phyloP scores from a whole-genome alignment of 2,888 invertebrate species.

The Nineta flava region DNA sequence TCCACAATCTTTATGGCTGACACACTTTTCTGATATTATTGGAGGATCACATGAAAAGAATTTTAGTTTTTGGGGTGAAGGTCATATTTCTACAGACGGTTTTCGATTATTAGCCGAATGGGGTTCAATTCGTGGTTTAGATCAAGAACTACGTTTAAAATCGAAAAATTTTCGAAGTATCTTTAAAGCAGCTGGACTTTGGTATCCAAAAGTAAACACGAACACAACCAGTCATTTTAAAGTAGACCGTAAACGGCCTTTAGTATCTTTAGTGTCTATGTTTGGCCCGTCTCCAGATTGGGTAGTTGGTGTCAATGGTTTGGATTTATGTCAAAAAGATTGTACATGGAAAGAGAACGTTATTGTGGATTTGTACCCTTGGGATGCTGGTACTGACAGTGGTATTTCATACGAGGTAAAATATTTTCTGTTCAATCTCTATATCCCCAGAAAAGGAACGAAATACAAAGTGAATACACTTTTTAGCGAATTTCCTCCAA shows the following conservation, averaged over 20 bases:
- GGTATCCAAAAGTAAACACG: constrained; percentile 76
- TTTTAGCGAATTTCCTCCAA: no score
- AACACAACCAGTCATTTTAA: constrained; percentile 69
- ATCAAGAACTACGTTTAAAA: constrained; percentile 75
- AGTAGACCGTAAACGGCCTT: constrained; percentile 70
- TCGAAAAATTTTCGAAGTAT: constrained; percentile 64
- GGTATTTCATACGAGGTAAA: constrained; percentile 81
- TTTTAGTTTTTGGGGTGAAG: constrained; percentile 85
- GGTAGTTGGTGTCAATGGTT: constrained; percentile 83
- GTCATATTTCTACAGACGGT: constrained; percentile 73
- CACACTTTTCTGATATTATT: constrained; percentile 94
- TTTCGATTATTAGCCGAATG: constrained; percentile 71
- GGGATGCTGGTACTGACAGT: constrained; percentile 91
- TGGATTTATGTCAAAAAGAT: constrained; percentile 76
- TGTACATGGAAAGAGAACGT: constrained; percentile 83
- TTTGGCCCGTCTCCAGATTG: constrained; percentile 95
- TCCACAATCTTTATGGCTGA: constrained; percentile 76
- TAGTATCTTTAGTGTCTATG: constrained; percentile 78
- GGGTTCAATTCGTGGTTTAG: constrained; percentile 77
- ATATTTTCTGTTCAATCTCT: constrained; percentile 8
- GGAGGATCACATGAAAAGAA: constrained; percentile 85
- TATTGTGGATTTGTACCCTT: constrained; percentile 75
- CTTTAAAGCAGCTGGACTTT: constrained; percentile 77
- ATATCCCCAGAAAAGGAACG: no score
- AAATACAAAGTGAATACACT: no score